A percentile compares a stretch with the other conserved stretches of the same genome.
These are phyloP conservation scores for Glossophaga mutica DNA, from an alignment of 2,797 vertebrate species.

Conservation along the genomic window DNA sequence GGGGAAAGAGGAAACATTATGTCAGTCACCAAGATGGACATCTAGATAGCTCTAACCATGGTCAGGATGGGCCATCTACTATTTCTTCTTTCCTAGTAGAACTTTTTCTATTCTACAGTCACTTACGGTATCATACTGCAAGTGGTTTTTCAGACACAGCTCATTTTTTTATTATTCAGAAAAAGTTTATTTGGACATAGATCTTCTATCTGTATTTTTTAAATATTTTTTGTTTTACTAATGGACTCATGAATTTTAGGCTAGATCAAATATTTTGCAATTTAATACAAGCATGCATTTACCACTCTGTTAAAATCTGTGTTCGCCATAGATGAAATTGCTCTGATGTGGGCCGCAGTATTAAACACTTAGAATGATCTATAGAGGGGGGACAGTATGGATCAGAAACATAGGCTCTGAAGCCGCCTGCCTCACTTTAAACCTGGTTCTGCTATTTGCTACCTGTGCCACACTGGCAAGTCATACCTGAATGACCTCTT, in stretches of 20 bases:
- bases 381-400: background rate
- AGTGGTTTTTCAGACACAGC: background rate
- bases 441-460: background rate
- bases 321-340: background rate
- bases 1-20: background rate
- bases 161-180: background rate
- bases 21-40: accelerated
- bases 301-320: background rate
- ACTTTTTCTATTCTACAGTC: background rate
- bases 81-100: background rate
- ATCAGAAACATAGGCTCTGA: background rate
- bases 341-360: background rate
- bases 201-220: background rate
- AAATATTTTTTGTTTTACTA: background rate
- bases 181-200: too few relatives aligned
- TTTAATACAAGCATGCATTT: background rate
- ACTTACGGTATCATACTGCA: background rate
- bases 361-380: background rate
- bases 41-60: background rate
- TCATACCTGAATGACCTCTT: background rate
- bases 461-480: background rate
- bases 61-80: accelerated
- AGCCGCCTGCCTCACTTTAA: background rate
- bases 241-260: background rate
- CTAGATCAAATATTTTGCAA: background rate